Evolutionary conservation across 2,888 invertebrate genomes (phyloP).

Genomic region (Oscheius sp.): DNA sequence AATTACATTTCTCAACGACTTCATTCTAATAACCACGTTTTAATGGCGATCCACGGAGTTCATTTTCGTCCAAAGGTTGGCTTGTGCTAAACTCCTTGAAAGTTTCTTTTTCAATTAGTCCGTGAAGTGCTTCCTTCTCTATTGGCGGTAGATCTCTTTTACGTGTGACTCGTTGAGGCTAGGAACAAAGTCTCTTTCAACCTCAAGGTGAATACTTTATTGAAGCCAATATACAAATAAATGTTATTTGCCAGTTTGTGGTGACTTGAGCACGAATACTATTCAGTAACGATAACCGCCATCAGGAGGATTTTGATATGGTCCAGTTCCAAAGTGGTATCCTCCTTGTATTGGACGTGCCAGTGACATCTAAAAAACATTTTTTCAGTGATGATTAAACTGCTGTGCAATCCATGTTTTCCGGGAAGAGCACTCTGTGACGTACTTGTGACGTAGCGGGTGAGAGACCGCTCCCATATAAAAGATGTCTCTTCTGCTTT

Average conservation of each 20-base stretch:
- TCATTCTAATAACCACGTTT: too few relatives aligned
- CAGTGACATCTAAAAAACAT: conserved; percentile 44
- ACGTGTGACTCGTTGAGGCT: too few relatives aligned
- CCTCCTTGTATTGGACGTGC: conserved; percentile 49
- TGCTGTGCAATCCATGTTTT: neutral
- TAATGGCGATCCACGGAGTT: too few relatives aligned
- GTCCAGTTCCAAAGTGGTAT: conserved; percentile 53
- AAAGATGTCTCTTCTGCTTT: conserved; percentile 38
- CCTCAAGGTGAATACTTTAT: conserved; percentile 18
- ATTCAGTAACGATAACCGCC: conserved; percentile 33
- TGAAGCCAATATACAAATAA: conserved; percentile 15
- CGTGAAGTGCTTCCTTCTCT: too few relatives aligned
- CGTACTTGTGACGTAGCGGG: conserved; percentile 49
- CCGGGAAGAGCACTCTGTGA: conserved; percentile 1
- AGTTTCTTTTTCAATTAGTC: too few relatives aligned
- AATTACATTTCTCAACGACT: too few relatives aligned
- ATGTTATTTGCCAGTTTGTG: neutral
- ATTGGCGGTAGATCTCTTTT: neutral
- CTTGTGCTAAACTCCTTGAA: too few relatives aligned
- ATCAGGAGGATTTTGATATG: conserved; percentile 50
- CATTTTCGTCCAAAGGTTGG: too few relatives aligned
- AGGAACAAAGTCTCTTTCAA: too few relatives aligned
- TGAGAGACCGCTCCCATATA: conserved; percentile 39
- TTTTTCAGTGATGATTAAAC: neutral
- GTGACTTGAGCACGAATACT: neutral